Conservation (phyloP, 2,888 invertebrate species). For the Atethmia centrago region DNA sequence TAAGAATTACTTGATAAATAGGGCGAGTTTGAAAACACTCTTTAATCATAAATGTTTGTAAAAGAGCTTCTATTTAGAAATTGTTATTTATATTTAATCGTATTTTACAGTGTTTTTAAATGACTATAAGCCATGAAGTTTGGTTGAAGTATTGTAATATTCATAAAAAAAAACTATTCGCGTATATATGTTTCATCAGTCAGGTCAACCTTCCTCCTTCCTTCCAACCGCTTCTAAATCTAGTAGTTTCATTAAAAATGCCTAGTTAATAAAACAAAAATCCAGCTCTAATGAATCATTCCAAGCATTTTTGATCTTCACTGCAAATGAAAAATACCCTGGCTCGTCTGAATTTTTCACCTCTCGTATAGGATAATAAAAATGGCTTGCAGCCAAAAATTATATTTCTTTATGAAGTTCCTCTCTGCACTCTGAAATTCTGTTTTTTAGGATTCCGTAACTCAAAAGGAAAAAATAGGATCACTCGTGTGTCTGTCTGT, state of each 20-base stretch:
- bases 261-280: neutral
- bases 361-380: conserved; percentile 43
- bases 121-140: neutral
- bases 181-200: neutral
- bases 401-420: conserved; percentile 48
- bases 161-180: neutral
- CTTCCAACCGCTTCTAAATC: neutral
- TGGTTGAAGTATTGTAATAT: neutral
- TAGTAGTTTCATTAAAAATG: neutral
- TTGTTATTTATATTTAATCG: neutral
- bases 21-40: conserved; percentile 36
- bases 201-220: neutral
- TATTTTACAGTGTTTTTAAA: conserved; percentile 2
- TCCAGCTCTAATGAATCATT: conserved; percentile 19
- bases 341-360: conserved; percentile 34
- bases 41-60: conserved; percentile 29
- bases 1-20: conserved; percentile 44
- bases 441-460: too few relatives aligned
- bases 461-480: too few relatives aligned
- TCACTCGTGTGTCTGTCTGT: too few relatives aligned
- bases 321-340: conserved; percentile 6
- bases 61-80: conserved; percentile 10
- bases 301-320: conserved; percentile 19
- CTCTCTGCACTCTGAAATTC: conserved; percentile 21
- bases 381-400: conserved; percentile 53